phyloP scores from a whole-genome alignment of 2,888 invertebrate species.

The Heliconius cydno region DNA sequence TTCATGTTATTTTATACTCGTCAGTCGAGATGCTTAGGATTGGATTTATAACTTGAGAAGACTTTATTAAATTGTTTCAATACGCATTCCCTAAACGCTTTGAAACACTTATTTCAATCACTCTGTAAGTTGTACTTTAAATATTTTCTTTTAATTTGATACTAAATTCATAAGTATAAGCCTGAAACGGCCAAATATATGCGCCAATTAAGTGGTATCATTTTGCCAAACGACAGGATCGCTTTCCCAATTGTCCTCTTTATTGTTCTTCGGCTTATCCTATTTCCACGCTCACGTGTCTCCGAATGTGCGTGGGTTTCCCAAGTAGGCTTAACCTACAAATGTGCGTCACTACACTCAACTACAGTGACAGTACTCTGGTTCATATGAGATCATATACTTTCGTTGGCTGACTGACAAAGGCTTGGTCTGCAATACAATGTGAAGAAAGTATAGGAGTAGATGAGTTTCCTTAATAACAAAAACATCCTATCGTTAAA shows the following conservation, averaged over 20 bases:
- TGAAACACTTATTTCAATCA: neutral
- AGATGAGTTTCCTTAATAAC: neutral
- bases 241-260: conserved; percentile 46
- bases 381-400: neutral
- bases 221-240: conserved; percentile 31
- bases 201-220: neutral
- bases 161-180: neutral
- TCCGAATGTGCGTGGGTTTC: conserved; percentile 57
- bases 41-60: conserved; percentile 8
- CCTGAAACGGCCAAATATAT: neutral
- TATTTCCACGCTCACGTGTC: conserved; percentile 50
- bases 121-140: neutral
- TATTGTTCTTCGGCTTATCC: conserved; percentile 59
- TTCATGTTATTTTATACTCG: conserved; percentile 40
- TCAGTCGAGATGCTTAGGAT: conserved; percentile 29
- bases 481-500: too few relatives aligned
- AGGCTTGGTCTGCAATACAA: neutral
- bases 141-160: neutral
- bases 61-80: neutral
- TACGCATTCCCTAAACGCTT: neutral
- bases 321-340: conserved; percentile 59
- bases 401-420: conserved; percentile 3
- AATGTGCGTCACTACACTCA: conserved; percentile 67
- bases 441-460: neutral
- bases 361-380: conserved; percentile 55